These are phyloP conservation scores for Adelphocoris suturalis DNA, from an alignment of 2,888 invertebrate species.

Conservation along the genomic window DNA sequence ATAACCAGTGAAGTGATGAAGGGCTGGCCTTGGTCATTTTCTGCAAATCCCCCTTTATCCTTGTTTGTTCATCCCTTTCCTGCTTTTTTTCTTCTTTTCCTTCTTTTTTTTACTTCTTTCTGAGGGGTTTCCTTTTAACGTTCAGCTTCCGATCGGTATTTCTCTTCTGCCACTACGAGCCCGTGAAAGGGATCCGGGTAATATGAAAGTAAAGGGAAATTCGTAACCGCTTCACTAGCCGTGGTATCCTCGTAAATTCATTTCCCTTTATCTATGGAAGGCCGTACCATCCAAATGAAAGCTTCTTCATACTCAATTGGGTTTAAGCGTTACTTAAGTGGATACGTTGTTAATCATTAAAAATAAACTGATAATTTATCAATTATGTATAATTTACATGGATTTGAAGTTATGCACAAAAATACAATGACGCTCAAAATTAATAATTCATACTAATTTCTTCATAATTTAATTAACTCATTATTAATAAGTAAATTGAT, in stretches of 20 bases:
- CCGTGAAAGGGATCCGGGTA: conserved; percentile 28
- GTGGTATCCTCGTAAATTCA: conserved; percentile 7
- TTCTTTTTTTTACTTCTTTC: not conserved
- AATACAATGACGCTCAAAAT: no score
- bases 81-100: not conserved
- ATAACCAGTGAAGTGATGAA: conserved; percentile 33
- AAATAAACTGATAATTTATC: no score
- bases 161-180: conserved; percentile 10
- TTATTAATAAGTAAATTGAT: no score
- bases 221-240: conserved; percentile 26
- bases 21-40: not conserved
- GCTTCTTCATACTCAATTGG: not conserved
- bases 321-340: no score
- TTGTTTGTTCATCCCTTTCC: conserved; percentile 6
- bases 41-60: conserved; percentile 27
- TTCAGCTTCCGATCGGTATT: conserved; percentile 14
- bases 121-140: not conserved
- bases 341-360: no score
- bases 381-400: no score
- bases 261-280: conserved; percentile 23
- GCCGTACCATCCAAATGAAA: not conserved
- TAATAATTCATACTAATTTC: no score
- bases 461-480: no score
- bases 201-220: conserved; percentile 3
- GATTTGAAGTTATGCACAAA: no score